phyloP scores from a whole-genome alignment of 2,113 vertebrate species.

The Atlantisia rogersi region DNA sequence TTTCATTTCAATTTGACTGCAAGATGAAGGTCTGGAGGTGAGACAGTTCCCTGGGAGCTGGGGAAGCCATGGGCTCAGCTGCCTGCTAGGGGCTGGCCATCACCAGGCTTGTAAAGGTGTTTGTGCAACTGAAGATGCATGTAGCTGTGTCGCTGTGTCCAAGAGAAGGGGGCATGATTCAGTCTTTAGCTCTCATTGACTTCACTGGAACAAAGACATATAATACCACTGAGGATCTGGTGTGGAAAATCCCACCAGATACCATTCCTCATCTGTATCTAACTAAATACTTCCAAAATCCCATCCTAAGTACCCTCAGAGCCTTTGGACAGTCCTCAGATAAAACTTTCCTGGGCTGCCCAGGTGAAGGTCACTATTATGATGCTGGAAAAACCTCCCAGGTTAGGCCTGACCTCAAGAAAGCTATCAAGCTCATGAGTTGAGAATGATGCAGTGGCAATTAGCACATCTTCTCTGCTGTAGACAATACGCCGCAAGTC shows the following conservation, averaged over 20 bases:
- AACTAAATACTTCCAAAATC: not conserved
- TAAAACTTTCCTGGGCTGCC: not conserved
- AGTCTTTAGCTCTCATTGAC: not conserved
- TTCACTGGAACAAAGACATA: not conserved
- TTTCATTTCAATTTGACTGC: fast-evolving
- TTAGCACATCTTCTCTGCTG: not conserved
- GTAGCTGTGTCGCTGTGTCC: too few relatives aligned
- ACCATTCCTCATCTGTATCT: not conserved
- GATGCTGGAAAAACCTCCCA: not conserved
- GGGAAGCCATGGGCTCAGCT: not conserved
- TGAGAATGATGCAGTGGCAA: not conserved
- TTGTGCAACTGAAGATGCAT: not conserved
- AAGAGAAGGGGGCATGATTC: not conserved
- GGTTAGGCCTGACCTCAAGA: not conserved
- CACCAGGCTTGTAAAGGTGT: not conserved
- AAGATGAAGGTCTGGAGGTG: fast-evolving
- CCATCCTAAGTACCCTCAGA: not conserved
- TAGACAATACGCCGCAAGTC: not conserved
- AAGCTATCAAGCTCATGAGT: not conserved
- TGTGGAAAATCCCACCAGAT: not conserved
- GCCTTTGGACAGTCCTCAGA: not conserved
- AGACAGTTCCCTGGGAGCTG: not conserved
- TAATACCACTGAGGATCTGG: not conserved
- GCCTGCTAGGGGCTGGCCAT: not conserved
- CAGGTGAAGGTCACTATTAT: not conserved